phyloP scores from a whole-genome alignment of 2,888 invertebrate species.

The Drosophila mimica region DNA sequence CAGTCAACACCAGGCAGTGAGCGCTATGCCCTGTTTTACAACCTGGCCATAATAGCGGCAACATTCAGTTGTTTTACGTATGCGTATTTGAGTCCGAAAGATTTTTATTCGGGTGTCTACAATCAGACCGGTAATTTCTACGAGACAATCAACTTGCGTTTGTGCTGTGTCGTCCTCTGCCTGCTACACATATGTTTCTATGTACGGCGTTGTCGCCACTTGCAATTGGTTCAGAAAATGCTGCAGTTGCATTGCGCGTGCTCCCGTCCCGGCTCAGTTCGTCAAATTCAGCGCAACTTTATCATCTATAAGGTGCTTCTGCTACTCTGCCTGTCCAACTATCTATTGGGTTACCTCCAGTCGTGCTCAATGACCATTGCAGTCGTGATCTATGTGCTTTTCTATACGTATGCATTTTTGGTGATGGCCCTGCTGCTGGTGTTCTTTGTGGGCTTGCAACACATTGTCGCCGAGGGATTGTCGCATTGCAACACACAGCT shows the following conservation, averaged over 20 bases:
- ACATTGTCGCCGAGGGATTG: constrained; percentile 47
- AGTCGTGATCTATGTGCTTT: constrained; percentile 17
- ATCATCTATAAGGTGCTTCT: constrained; percentile 37
- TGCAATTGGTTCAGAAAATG: constrained; percentile 41
- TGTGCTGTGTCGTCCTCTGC: constrained; percentile 43
- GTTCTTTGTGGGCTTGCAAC: constrained; percentile 59
- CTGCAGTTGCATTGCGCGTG: constrained; percentile 41
- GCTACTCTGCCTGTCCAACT: constrained; percentile 33
- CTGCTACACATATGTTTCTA: constrained; percentile 53
- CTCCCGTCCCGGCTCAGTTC: constrained; percentile 10
- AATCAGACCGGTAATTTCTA: constrained; percentile 64
- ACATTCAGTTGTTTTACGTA: constrained; percentile 25
- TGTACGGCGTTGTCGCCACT: constrained; percentile 46
- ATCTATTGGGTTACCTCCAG: constrained; percentile 33
- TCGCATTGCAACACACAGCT: constrained; percentile 39
- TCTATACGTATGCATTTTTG: constrained; percentile 51
- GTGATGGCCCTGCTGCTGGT: constrained; percentile 45
- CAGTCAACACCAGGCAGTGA: constrained; percentile 34
- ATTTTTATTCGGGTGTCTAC: constrained; percentile 33
- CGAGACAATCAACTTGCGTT: constrained; percentile 46
- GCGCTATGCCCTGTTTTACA: constrained; percentile 40
- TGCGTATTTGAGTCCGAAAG: constrained; percentile 26
- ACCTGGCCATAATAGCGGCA: neutral
- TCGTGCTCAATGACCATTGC: constrained; percentile 1
- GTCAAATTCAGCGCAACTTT: constrained; percentile 39